These are phyloP conservation scores for Arrhopalites spinosus DNA, from an alignment of 2,888 invertebrate species.

Conservation along the genomic window DNA sequence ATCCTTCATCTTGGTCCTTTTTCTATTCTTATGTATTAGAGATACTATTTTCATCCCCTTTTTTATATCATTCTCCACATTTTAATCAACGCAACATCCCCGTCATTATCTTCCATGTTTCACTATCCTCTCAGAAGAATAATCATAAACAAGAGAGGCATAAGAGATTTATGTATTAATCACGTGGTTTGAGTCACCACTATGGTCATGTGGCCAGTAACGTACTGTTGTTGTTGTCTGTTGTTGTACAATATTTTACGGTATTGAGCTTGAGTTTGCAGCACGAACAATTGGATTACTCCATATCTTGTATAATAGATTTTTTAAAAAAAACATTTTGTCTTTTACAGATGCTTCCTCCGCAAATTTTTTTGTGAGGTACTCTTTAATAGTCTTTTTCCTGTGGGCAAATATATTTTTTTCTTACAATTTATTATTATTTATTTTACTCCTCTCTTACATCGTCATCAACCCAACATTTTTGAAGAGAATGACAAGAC, in stretches of 20 bases:
- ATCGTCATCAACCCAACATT: too few relatives aligned
- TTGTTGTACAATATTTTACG: too few relatives aligned
- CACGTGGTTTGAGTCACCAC: not conserved
- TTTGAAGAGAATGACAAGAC: too few relatives aligned
- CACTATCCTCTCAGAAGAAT: not conserved
- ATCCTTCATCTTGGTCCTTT: not conserved
- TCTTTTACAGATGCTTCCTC: not conserved
- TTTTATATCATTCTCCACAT: not conserved
- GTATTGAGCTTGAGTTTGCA: too few relatives aligned
- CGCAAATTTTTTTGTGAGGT: not conserved
- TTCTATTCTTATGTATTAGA: not conserved
- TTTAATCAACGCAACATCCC: conserved; percentile 9
- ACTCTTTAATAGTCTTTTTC: not conserved
- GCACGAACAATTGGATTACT: too few relatives aligned
- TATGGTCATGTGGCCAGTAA: not conserved
- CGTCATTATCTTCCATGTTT: too few relatives aligned
- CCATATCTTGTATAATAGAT: too few relatives aligned
- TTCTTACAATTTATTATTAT: too few relatives aligned
- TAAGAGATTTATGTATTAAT: not conserved
- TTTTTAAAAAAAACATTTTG: not conserved
- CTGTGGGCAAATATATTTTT: not conserved
- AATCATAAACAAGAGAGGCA: not conserved
- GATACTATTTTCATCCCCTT: not conserved
- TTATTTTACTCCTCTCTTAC: too few relatives aligned
- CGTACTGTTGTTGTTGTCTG: not conserved